Percentiles rank a stretch among this genome's conserved stretches.
phyloP scores from a whole-genome alignment of 2,888 invertebrate species.

The Atrina japonica region DNA sequence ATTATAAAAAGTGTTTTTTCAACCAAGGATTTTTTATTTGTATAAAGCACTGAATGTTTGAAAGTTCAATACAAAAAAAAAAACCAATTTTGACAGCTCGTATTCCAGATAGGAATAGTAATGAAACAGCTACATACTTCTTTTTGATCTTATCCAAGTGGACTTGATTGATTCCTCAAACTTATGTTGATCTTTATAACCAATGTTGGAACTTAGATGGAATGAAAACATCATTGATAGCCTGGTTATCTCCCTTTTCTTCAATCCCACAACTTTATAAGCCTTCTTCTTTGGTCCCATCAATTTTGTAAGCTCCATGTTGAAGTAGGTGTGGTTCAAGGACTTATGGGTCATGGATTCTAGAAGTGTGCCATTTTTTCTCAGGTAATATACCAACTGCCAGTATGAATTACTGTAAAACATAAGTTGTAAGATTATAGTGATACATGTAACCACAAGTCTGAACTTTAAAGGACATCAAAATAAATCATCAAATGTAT shows the following conservation, averaged over 20 bases:
- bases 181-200: conserved; percentile 26
- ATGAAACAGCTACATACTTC: no score
- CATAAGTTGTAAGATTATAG: no score
- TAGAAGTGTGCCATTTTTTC: conserved; percentile 45
- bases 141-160: conserved; percentile 46
- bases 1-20: no score
- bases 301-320: conserved; percentile 13
- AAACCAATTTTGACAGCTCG: no score
- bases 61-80: no score
- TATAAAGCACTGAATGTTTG: no score
- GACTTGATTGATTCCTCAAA: conserved; percentile 46
- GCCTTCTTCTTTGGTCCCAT: conserved; percentile 13
- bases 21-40: no score
- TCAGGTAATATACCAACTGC: conserved; percentile 55
- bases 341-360: conserved; percentile 51
- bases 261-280: conserved; percentile 22
- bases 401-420: conserved; percentile 53
- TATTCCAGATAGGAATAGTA: no score
- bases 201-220: conserved; percentile 44
- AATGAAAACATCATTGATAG: conserved; percentile 53
- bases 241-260: conserved; percentile 20
- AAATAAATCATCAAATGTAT: not conserved
- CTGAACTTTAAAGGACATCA: no score
- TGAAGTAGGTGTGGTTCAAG: conserved; percentile 40
- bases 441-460: no score